A percentile compares a stretch with the other conserved stretches of the same genome.
These are phyloP conservation scores for Apteryx owenii DNA, from an alignment of 2,113 vertebrate species.

Conservation along the genomic window DNA sequence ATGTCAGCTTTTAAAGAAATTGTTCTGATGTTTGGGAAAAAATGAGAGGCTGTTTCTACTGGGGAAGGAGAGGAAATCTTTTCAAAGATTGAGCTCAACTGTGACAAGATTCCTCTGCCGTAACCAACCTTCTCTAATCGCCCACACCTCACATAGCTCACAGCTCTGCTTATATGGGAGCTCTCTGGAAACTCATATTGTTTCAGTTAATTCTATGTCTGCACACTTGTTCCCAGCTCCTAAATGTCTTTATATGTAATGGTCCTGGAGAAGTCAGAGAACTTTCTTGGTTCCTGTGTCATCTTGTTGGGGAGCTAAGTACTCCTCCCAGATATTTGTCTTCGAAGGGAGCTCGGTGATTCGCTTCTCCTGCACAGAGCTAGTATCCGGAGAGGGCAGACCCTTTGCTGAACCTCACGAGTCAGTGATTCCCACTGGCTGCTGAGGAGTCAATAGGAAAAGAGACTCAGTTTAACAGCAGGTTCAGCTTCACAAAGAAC, in stretches of 20 bases:
- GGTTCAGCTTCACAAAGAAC: neutral
- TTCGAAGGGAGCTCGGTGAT: neutral
- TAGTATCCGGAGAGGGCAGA: neutral
- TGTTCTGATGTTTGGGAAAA: neutral
- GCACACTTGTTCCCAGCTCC: neutral
- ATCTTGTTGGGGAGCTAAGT: neutral
- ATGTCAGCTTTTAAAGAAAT: neutral
- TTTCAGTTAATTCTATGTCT: neutral
- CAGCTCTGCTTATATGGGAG: neutral
- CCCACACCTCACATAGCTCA: neutral
- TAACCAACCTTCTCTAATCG: neutral
- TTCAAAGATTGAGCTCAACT: neutral
- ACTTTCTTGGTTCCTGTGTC: rapidly evolving
- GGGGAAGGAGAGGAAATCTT: neutral
- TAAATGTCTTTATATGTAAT: neutral
- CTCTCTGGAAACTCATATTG: neutral
- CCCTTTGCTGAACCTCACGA: no score
- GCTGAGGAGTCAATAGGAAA: neutral
- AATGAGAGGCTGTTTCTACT: neutral
- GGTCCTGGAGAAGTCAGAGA: neutral
- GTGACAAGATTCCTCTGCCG: neutral
- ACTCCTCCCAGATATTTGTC: rapidly evolving
- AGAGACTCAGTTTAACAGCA: neutral
- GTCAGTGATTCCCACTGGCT: neutral
- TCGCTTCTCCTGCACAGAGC: neutral